A percentile compares a stretch with the other conserved stretches of the same genome.
Conservation (phyloP, 2,797 vertebrate species). For the Muscicapa striata region DNA sequence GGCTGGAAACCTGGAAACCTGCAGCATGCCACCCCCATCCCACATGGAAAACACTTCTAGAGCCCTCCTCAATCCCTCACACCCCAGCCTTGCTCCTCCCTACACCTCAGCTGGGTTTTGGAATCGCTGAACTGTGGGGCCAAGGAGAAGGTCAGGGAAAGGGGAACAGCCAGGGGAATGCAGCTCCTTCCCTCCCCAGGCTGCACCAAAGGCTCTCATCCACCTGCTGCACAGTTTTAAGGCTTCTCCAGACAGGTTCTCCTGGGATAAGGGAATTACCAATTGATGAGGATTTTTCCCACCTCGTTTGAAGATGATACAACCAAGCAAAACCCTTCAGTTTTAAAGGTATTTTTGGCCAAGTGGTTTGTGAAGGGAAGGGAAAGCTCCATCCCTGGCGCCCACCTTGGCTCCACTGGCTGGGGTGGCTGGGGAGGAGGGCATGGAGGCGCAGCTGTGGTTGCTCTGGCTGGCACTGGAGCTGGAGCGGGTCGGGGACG, state of each 20-base stretch:
- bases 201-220: constrained; percentile 28
- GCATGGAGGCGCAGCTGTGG: constrained; percentile 91
- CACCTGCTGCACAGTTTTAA: fast-evolving
- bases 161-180: background rate
- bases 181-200: background rate
- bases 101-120: background rate
- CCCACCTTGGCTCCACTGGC: constrained; percentile 92
- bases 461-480: constrained; percentile 97
- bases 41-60: fast-evolving
- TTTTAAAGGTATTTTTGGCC: background rate
- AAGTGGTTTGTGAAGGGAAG: background rate
- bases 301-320: background rate
- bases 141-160: constrained; percentile 27
- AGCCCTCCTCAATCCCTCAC: fast-evolving
- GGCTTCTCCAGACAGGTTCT: background rate
- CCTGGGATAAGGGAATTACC: fast-evolving
- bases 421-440: constrained; percentile 90
- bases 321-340: background rate
- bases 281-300: background rate
- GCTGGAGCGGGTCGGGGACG: constrained; percentile 93
- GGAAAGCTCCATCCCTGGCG: fast-evolving
- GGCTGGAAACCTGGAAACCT: background rate
- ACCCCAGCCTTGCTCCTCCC: background rate
- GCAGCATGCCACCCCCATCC: background rate
- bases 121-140: constrained; percentile 93